phyloP scores from a whole-genome alignment of 1,140 invertebrate genomes.

The Sycophila sp. region DNA sequence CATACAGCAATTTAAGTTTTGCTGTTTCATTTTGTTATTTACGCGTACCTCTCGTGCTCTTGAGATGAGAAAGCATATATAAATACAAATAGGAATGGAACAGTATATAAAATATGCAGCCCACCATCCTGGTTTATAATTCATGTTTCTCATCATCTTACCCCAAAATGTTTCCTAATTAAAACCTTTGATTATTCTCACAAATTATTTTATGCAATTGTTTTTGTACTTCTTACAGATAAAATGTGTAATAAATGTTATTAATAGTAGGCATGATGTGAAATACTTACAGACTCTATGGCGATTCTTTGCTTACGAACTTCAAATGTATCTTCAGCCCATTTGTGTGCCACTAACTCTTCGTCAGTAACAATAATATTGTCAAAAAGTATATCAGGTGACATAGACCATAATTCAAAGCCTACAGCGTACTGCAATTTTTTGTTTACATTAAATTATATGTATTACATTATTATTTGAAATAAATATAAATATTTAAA shows the following conservation, averaged over 20 bases:
- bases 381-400: constrained; percentile 92
- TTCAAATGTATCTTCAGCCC: constrained; percentile 86
- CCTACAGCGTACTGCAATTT: constrained; percentile 87
- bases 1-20: no score
- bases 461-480: constrained; percentile 36
- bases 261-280: background rate
- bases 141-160: constrained; percentile 75
- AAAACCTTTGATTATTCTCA: constrained; percentile 24
- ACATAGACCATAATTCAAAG: constrained; percentile 99
- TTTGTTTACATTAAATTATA: no score
- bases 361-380: constrained; percentile 94
- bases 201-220: constrained; percentile 11
- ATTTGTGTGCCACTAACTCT: constrained; percentile 79
- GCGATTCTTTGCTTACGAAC: constrained; percentile 85
- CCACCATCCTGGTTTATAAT: constrained; percentile 83
- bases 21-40: constrained; percentile 35
- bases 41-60: constrained; percentile 74
- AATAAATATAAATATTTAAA: constrained; percentile 15
- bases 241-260: background rate
- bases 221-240: no score
- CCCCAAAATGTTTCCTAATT: constrained; percentile 76
- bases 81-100: constrained; percentile 75
- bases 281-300: constrained; percentile 77
- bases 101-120: constrained; percentile 81
- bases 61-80: constrained; percentile 76